A percentile compares a stretch with the other conserved stretches of the same genome.
phyloP scores from a whole-genome alignment of 2,113 vertebrate genomes.

The Choloepus hoffmanni region DNA sequence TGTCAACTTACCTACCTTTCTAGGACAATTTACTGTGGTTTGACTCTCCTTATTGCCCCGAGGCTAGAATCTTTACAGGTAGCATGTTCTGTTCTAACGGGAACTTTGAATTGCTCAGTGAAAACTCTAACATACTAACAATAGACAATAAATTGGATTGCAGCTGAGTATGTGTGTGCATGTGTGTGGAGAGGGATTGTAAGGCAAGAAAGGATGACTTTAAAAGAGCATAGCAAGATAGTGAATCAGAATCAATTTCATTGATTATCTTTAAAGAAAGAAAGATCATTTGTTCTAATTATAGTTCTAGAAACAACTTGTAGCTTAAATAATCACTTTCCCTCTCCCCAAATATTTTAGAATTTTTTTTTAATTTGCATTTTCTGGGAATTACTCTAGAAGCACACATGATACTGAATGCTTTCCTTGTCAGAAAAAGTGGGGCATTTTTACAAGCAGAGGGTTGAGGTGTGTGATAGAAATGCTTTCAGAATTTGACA shows the following conservation, averaged over 20 bases:
- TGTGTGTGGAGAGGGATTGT: background rate
- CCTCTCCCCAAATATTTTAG: background rate
- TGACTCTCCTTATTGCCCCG: constrained; percentile 36
- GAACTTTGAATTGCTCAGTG: background rate
- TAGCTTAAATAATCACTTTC: background rate
- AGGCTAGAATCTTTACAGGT: constrained; percentile 61
- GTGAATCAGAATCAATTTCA: background rate
- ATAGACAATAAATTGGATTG: background rate
- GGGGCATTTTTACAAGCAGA: background rate
- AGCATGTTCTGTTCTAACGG: constrained; percentile 41
- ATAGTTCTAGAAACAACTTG: background rate
- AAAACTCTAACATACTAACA: constrained; percentile 43
- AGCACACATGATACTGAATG: background rate
- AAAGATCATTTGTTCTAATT: background rate
- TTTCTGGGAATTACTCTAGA: background rate
- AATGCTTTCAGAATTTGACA: background rate
- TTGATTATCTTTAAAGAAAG: background rate
- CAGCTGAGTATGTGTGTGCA: background rate
- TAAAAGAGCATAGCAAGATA: background rate
- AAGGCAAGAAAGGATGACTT: constrained; percentile 54
- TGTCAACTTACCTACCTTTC: constrained; percentile 50
- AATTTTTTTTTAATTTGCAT: background rate
- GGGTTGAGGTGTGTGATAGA: background rate
- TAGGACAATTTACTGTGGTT: constrained; percentile 58
- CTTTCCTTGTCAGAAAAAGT: background rate